phyloP scores from a whole-genome alignment of 2,113 vertebrate species.

The Lasiurus borealis region DNA sequence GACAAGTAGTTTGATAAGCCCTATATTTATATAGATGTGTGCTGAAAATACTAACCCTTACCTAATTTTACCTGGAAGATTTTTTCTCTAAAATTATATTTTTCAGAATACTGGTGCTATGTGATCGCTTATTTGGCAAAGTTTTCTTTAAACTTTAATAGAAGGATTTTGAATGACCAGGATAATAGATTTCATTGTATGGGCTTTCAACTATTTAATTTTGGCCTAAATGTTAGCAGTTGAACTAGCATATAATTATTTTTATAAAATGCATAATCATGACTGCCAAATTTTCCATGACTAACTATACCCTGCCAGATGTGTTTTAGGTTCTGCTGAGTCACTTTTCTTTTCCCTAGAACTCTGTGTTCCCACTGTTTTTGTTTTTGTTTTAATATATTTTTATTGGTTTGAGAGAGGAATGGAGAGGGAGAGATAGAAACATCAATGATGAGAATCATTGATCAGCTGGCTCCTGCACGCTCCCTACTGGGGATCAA shows the following conservation, averaged over 20 bases:
- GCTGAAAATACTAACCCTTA: constrained; percentile 24
- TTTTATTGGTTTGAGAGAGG: too few species aligned
- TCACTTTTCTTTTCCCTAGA: constrained; percentile 66
- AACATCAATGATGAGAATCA: too few species aligned
- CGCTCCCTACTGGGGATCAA: too few species aligned
- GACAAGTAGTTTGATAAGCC: not conserved
- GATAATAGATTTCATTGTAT: not conserved
- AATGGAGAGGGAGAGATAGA: too few species aligned
- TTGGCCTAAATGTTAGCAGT: not conserved
- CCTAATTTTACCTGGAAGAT: not conserved
- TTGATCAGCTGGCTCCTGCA: too few species aligned
- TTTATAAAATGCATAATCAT: constrained; percentile 74
- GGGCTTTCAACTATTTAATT: not conserved
- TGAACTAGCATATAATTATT: constrained; percentile 30
- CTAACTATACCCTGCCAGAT: constrained; percentile 72
- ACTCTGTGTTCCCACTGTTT: constrained; percentile 66
- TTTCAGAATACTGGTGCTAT: not conserved
- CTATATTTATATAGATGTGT: not conserved
- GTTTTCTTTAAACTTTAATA: not conserved
- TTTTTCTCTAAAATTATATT: constrained; percentile 51
- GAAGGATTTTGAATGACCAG: not conserved
- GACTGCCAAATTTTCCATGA: constrained; percentile 72
- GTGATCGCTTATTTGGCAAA: constrained; percentile 12
- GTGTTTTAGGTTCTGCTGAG: constrained; percentile 78
- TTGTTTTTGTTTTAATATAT: too few species aligned